Base-by-base conservation (phyloP, 2,113 vertebrate genomes). In the Dicaeum eximium region DNA sequence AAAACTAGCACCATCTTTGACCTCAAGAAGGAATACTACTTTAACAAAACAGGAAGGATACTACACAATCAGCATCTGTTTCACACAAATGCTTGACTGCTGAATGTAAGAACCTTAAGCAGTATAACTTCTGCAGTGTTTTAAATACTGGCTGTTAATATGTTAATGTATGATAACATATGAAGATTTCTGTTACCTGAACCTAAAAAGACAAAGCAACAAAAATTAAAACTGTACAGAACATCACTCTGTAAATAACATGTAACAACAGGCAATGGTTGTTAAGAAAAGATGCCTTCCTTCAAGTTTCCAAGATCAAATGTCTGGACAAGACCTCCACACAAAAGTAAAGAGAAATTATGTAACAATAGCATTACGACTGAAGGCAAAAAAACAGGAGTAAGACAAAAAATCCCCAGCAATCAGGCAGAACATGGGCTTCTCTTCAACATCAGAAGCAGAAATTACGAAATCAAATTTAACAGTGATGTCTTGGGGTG, bases 31-130 rank as follows among this genome's bases (percentile, higher is more conserved):
- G 50, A 53, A 7, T 37, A 88, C 21, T 96, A 70, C 61, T 93
- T 78, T 73, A 93, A 62, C 11, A 11, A 97, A 95, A 97, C 69
- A 91, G 91, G 94, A 81, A 85, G 48, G 69, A 72, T 51, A 86
- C 65, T 75, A 94, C 38, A 35, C 22, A 94, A 47, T 74, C 80
- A 92, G 93, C 89, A 97, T 96, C 86, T 96, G 92, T 95, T 97
- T 96, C 94, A 88, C 58, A 60, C 94, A 97, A 95, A 57, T 80
- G 80, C 35, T 94, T 96, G 90, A 82, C 92, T 90, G 91, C 82
- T 94, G 37, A 89, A 95, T 86, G 13, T 44, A 84, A 77, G 30
- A 95, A 85, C 66, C 45, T 95, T 73, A 57, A 92, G 79, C 74
- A 80, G 74, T 35, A 24, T 15, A 51, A 61, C 37, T 95, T 88